phyloP scores from a whole-genome alignment of 2,888 invertebrate genomes.

The Tipula lateralis region DNA sequence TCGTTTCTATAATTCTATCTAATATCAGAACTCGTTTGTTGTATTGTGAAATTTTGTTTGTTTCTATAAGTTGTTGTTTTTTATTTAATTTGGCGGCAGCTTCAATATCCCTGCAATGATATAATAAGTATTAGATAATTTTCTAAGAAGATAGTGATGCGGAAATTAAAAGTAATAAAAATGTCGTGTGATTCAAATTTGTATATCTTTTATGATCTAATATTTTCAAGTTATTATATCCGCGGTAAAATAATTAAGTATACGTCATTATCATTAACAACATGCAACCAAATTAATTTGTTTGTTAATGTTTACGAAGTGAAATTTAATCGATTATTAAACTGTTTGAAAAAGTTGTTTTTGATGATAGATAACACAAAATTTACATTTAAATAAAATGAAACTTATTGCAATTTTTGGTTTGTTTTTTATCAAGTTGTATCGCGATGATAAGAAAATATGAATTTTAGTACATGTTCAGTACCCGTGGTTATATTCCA shows the following conservation, averaged over 20 bases:
- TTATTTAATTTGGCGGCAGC: background rate
- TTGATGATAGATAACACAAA: background rate
- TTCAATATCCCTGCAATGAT: background rate
- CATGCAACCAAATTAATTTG: background rate
- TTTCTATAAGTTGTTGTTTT: slow-evolving; percentile 37
- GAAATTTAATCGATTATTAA: background rate
- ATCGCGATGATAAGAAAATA: background rate
- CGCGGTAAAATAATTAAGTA: background rate
- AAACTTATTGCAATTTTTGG: background rate
- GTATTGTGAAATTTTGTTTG: slow-evolving; percentile 47
- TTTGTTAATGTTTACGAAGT: background rate
- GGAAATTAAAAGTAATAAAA: background rate
- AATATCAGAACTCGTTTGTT: slow-evolving; percentile 63
- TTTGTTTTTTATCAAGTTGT: background rate
- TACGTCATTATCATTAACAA: background rate
- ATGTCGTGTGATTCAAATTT: background rate
- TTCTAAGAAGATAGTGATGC: background rate
- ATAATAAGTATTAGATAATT: background rate
- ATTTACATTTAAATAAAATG: background rate
- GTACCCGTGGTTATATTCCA: no score
- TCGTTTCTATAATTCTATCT: slow-evolving; percentile 64
- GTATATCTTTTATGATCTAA: background rate
- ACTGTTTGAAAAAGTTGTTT: background rate
- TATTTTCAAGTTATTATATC: background rate
- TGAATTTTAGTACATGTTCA: background rate